Evolutionary conservation across 2,113 vertebrate species (phyloP).

Genomic region (Puffinus mauretanicus): DNA sequence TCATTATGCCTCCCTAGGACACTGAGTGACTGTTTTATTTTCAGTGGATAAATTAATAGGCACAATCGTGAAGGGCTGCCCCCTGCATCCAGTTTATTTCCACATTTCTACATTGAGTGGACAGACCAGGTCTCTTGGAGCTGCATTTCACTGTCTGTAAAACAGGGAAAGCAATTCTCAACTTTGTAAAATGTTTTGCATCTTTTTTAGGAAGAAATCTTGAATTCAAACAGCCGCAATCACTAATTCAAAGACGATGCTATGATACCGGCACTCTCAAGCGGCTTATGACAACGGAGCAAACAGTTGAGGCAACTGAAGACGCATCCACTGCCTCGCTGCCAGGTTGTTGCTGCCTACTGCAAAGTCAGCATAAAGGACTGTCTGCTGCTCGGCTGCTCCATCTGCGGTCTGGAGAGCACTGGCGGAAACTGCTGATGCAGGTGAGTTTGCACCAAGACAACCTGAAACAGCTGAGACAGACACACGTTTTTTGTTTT

Average conservation of each 20-base stretch:
- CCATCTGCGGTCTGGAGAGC: not conserved
- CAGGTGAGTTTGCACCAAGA: not conserved
- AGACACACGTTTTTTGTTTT: not conserved
- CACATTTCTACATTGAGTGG: not conserved
- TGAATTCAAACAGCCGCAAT: not conserved
- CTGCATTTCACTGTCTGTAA: not conserved
- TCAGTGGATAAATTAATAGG: not conserved
- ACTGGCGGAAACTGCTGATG: not conserved
- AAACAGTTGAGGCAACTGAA: not conserved
- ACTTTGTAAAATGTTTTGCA: not conserved
- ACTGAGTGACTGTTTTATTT: not conserved
- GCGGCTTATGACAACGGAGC: not conserved
- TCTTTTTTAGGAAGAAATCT: not conserved
- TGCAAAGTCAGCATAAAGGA: not conserved
- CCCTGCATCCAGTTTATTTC: not conserved
- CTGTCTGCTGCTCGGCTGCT: not conserved
- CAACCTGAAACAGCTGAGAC: not conserved
- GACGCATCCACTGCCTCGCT: accelerated
- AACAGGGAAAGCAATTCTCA: not conserved
- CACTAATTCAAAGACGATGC: not conserved
- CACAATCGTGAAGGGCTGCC: not conserved
- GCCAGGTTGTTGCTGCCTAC: accelerated
- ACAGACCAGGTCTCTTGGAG: not conserved
- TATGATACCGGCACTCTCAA: accelerated
- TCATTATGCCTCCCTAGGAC: not conserved